phyloP scores from a whole-genome alignment of 2,113 vertebrate species.

The Solea senegalensis region DNA sequence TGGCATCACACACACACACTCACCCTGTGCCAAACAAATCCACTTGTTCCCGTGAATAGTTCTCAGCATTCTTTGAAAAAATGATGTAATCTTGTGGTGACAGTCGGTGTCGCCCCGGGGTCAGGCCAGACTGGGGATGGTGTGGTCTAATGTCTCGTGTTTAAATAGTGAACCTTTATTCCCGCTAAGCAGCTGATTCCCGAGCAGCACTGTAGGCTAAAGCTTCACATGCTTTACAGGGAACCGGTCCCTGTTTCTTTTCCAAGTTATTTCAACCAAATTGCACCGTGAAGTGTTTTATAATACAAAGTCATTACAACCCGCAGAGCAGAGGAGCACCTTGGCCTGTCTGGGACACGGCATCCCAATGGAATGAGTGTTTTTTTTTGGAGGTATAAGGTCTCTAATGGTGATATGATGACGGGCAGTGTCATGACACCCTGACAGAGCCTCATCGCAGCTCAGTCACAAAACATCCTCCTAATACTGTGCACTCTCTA shows the following conservation, averaged over 20 bases:
- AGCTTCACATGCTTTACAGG: constrained; percentile 17
- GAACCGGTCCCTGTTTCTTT: constrained; percentile 23
- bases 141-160: constrained; percentile 33
- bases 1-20: constrained; percentile 19
- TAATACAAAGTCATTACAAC: constrained; percentile 29
- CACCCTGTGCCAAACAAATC: constrained; percentile 41
- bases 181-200: constrained; percentile 39
- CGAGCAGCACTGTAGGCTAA: constrained; percentile 26
- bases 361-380: constrained; percentile 31
- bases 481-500: constrained; percentile 16
- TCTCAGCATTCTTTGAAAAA: constrained; percentile 49
- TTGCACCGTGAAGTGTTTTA: constrained; percentile 41
- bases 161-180: constrained; percentile 56
- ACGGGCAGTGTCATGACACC: constrained; percentile 42
- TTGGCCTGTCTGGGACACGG: constrained; percentile 9
- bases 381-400: constrained; percentile 18
- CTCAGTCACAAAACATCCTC: constrained; percentile 46
- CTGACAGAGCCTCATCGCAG: constrained; percentile 35
- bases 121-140: constrained; percentile 10
- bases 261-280: constrained; percentile 38
- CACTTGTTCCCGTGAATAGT: constrained; percentile 25
- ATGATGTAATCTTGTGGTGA: constrained; percentile 33
- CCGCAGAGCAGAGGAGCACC: constrained; percentile 1
- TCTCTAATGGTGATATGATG: constrained; percentile 48
- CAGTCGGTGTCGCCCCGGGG: constrained; percentile 9